phyloP scores from a whole-genome alignment of 2,888 invertebrate species.

The Chrysomela aeneicollis region DNA sequence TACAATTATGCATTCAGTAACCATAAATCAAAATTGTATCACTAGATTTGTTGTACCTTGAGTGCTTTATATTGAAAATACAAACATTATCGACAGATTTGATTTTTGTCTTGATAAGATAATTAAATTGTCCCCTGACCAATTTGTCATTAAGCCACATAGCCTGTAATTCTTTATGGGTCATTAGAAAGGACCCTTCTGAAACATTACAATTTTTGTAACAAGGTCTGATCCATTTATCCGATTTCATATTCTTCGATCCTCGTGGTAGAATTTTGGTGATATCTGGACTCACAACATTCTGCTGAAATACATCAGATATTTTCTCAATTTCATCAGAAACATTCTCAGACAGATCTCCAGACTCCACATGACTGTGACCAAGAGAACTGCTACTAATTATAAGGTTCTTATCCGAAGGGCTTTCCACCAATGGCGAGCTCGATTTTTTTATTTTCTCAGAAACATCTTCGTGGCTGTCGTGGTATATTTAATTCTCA shows the following conservation, averaged over 20 bases:
- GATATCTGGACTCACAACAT: neutral
- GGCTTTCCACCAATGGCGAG: no score
- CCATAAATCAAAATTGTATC: neutral
- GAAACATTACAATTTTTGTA: neutral
- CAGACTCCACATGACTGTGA: no score
- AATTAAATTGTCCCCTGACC: neutral
- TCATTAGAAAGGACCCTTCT: neutral
- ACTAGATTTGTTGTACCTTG: neutral
- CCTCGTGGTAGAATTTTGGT: neutral
- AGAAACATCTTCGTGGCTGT: no score
- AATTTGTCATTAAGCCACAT: neutral
- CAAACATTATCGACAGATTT: neutral
- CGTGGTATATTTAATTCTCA: no score
- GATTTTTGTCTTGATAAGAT: neutral
- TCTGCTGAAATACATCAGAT: no score
- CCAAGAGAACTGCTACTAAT: no score
- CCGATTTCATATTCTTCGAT: neutral
- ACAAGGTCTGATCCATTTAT: neutral
- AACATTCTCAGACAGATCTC: no score
- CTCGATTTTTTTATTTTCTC: no score
- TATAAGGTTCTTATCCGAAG: no score
- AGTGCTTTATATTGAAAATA: neutral
- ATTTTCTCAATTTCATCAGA: no score
- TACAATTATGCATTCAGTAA: neutral
- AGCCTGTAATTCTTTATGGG: neutral